Percentiles rank a stretch among this genome's conserved stretches.
Conservation (phyloP, 2,888 invertebrate genomes). For the Synanthedon tipuliformis region DNA sequence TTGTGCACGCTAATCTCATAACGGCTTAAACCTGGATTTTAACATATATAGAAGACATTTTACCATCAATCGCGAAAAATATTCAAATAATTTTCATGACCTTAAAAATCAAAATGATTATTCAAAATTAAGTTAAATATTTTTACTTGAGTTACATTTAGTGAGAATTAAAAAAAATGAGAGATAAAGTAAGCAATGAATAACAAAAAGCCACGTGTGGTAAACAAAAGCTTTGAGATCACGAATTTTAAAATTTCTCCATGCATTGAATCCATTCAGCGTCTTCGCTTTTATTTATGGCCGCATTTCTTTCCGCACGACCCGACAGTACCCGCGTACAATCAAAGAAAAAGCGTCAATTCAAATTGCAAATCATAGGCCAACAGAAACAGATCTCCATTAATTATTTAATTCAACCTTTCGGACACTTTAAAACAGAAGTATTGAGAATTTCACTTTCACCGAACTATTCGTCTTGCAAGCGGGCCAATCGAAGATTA, state of each 20-base stretch:
- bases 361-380: neutral
- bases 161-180: no score
- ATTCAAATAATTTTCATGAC: no score
- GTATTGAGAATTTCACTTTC: conserved; percentile 58
- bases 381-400: conserved; percentile 35
- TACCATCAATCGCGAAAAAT: no score
- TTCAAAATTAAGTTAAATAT: no score
- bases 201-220: no score
- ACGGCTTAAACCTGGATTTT: no score
- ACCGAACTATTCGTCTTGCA: conserved; percentile 41
- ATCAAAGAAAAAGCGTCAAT: neutral
- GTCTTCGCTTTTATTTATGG: neutral
- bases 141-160: no score
- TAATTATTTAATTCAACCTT: conserved; percentile 49
- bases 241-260: neutral
- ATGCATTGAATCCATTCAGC: neutral
- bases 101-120: no score
- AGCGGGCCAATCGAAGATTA: conserved; percentile 16
- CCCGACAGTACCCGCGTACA: conserved; percentile 16
- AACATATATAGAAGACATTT: no score
- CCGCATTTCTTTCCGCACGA: conserved; percentile 19
- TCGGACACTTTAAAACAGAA: conserved; percentile 43
- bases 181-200: no score
- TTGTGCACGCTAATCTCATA: no score
- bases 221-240: neutral